phyloP scores from a whole-genome alignment of 2,113 vertebrate species.

The Sebastes fasciatus region DNA sequence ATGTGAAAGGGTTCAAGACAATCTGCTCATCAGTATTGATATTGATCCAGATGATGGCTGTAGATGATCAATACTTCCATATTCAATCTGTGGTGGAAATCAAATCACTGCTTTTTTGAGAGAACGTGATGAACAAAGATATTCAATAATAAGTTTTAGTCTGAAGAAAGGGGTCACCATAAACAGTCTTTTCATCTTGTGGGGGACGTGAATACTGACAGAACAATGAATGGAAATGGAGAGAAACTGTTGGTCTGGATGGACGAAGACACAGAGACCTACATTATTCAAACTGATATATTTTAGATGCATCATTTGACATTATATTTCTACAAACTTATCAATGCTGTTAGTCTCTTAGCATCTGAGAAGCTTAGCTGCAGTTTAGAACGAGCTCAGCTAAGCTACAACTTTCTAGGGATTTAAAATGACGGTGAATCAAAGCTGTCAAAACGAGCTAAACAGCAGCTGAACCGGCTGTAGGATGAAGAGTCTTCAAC shows the following conservation, averaged over 20 bases:
- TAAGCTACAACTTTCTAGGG: too few species aligned
- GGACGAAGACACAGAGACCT: not conserved
- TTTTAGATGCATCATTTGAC: not conserved
- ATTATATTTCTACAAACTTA: too few species aligned
- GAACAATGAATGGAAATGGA: not conserved
- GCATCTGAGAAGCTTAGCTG: too few species aligned
- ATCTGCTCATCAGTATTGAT: not conserved
- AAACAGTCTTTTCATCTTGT: not conserved
- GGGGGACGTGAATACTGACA: not conserved
- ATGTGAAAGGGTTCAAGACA: not conserved
- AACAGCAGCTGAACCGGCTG: too few species aligned
- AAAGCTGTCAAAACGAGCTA: too few species aligned
- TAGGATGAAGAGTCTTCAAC: too few species aligned
- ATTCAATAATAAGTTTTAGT: not conserved
- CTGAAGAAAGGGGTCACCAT: not conserved
- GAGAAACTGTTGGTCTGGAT: not conserved
- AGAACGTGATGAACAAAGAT: not conserved
- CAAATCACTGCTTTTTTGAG: not conserved
- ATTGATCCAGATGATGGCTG: not conserved
- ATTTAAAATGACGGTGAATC: too few species aligned
- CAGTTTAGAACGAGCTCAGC: too few species aligned
- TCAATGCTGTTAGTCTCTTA: too few species aligned
- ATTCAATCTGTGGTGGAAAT: not conserved
- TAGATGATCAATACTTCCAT: not conserved
- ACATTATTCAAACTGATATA: not conserved